These are phyloP conservation scores for Hemitrygon akajei DNA, from an alignment of 2,797 vertebrate species.

Conservation along the genomic window DNA sequence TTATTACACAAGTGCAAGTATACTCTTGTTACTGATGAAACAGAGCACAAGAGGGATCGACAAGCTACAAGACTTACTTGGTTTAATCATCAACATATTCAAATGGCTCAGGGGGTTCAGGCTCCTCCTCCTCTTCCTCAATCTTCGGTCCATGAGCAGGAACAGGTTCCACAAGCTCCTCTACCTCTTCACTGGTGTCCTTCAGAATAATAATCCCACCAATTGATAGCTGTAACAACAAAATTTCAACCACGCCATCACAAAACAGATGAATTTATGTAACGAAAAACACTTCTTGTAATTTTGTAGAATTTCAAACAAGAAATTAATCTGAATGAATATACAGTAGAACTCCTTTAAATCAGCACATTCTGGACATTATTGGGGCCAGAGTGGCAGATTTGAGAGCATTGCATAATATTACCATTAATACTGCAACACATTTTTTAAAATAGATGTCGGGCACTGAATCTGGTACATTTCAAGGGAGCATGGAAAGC, in stretches of 20 bases:
- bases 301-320: not conserved
- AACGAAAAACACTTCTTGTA: not conserved
- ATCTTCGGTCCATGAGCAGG: constrained; percentile 95
- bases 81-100: constrained; percentile 91
- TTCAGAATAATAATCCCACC: constrained; percentile 96
- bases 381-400: no score
- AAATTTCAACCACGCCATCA: not conserved
- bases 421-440: no score
- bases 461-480: no score
- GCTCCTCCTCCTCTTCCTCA: constrained; percentile 94
- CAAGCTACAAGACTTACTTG: not conserved
- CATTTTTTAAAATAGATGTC: no score
- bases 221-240: constrained; percentile 71
- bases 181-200: constrained; percentile 90
- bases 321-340: not conserved
- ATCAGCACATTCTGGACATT: no score
- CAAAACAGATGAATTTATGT: not conserved
- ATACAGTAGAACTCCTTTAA: no score
- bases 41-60: not conserved
- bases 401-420: no score
- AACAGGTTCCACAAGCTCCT: constrained; percentile 93
- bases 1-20: no score
- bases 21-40: not conserved
- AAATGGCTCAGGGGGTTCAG: constrained; percentile 91
- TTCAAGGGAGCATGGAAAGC: no score